These are phyloP conservation scores for Drymodes brunneopygia DNA, from an alignment of 2,113 vertebrate species.

Conservation along the genomic window DNA sequence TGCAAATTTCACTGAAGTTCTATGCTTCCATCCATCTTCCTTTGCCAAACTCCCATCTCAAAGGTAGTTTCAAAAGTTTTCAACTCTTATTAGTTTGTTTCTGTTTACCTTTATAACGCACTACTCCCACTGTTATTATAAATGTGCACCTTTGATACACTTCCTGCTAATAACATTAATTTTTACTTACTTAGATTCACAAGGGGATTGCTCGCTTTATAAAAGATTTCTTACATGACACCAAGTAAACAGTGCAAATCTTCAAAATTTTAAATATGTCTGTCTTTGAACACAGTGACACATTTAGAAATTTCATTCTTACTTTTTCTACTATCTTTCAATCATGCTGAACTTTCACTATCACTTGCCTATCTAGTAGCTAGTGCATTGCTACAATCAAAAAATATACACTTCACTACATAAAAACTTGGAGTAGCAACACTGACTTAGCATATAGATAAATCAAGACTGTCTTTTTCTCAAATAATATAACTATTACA, in stretches of 20 bases:
- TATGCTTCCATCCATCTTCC: not conserved
- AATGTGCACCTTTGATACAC: not conserved
- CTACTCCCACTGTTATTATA: not conserved
- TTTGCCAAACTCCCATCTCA: not conserved
- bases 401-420: not conserved
- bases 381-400: not conserved
- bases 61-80: slow-evolving; percentile 34
- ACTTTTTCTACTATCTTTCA: not conserved
- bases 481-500: not conserved
- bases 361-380: not conserved
- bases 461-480: not conserved
- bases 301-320: not conserved
- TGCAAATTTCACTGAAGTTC: not conserved
- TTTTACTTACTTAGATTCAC: not conserved
- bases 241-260: not conserved
- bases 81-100: not conserved
- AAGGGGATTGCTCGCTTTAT: not conserved
- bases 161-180: not conserved
- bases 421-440: not conserved
- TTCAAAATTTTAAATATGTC: not conserved
- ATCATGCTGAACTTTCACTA: not conserved
- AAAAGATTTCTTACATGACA: not conserved
- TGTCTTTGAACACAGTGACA: not conserved
- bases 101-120: not conserved
- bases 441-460: not conserved